Evolutionary conservation across 2,888 invertebrate species (phyloP), one percentile per base, ranked within the genome.

Genomic region (Drepana falcataria): DNA sequence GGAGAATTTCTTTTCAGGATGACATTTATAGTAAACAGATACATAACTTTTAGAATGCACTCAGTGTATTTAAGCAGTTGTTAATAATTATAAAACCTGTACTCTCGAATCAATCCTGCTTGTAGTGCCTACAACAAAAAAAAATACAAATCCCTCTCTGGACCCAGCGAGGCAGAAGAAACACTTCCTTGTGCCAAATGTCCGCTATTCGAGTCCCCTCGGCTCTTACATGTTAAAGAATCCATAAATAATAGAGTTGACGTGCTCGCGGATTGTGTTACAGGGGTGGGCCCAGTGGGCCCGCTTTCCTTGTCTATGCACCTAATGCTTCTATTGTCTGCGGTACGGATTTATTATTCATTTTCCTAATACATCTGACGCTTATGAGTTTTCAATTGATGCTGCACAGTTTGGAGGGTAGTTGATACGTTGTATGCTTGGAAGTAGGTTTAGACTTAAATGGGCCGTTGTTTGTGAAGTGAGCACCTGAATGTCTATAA

Each of bases 181-280:
- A 87, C 79, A 90, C 87, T 87, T 87, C 86, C 85, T 86, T 73
- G 74, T 70, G 79, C 87, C 89, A 90, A 89, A 87, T 88, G 89
- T 87, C 85, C 87, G 77, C 77, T 69, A 64, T 54, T 63, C 47
- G 48, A 37, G 63, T 53, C 58, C 68, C 77, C 69, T 71, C 77
- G 73, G 81, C 81, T 84, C 90, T 90, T 87, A 88, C 89, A 87
- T 90, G 91, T 90, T 90, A 85, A 90, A 90, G 91, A 91, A 90
- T 87, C 91, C 91, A 89, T 91, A 88, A 91, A 90, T 91, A 91
- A 90, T 91, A 90, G 83, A 91, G 87, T 90, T 89, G 90, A 87
- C 90, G 90, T 83, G 80, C 72, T 64, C 75, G 71, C 75, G 86
- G 86, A 87, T 87, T 87, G 83, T 85, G 82, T 86, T 85, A 82